These are phyloP conservation scores for Anas bahamensis DNA, from an alignment of 2,797 vertebrate species.

Conservation along the genomic window DNA sequence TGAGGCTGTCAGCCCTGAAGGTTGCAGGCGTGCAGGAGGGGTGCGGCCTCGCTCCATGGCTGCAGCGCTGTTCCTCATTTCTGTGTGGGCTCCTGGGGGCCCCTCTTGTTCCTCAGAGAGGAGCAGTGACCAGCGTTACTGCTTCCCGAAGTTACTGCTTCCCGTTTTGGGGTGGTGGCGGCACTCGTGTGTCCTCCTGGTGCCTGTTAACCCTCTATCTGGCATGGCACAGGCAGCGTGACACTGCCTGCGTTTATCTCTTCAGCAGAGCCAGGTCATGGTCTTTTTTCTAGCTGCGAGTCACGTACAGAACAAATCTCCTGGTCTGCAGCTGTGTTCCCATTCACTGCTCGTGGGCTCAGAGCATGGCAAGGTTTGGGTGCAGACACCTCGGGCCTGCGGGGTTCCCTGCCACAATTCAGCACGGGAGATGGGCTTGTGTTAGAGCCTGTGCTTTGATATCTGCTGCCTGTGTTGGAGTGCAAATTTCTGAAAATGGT, in stretches of 20 bases:
- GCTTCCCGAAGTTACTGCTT: rapidly evolving
- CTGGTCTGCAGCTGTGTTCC: background rate
- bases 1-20: background rate
- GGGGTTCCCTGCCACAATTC: rapidly evolving
- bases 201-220: background rate
- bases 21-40: rapidly evolving
- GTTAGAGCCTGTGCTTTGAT: background rate
- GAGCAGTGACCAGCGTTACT: rapidly evolving
- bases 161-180: rapidly evolving
- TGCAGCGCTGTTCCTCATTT: background rate
- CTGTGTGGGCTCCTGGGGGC: rapidly evolving
- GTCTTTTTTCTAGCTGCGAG: background rate
- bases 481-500: background rate
- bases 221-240: background rate
- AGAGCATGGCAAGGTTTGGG: background rate
- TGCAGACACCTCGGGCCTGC: rapidly evolving
- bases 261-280: background rate
- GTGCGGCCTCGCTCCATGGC: background rate
- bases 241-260: background rate
- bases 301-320: background rate
- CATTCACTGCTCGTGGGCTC: background rate
- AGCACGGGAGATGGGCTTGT: background rate
- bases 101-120: rapidly evolving
- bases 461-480: background rate
- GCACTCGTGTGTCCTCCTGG: background rate